Evolutionary conservation across 2,888 invertebrate species (phyloP).

Genomic region (Cephus rjabovi): DNA sequence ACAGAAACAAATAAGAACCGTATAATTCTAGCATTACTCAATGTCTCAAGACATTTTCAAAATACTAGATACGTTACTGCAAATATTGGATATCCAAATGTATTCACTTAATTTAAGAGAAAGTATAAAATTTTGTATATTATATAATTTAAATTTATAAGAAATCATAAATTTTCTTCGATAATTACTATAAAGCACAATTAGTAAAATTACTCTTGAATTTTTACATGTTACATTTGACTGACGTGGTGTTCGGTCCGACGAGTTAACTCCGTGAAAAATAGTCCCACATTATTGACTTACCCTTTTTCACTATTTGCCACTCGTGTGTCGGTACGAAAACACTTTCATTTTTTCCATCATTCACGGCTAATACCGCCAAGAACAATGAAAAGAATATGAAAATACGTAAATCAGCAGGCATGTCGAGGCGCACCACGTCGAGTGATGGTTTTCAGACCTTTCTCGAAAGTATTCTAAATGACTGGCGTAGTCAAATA

Average conservation of each 20-base stretch:
- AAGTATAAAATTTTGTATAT: background rate
- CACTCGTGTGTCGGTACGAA: constrained; percentile 75
- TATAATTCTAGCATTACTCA: background rate
- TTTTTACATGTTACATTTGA: constrained; percentile 27
- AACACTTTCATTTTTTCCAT: constrained; percentile 53
- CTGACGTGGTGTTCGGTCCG: constrained; percentile 42
- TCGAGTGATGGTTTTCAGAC: background rate
- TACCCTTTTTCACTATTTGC: constrained; percentile 75
- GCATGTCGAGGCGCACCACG: constrained; percentile 30
- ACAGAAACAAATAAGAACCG: background rate
- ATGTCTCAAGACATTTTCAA: background rate
- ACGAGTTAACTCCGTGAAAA: constrained; percentile 19
- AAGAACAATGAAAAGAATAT: background rate
- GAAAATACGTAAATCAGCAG: constrained; percentile 26
- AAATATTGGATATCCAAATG: background rate
- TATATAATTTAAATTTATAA: background rate
- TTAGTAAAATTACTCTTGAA: background rate
- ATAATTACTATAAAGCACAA: background rate
- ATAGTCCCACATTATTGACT: constrained; percentile 29
- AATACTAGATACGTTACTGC: background rate
- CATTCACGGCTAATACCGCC: constrained; percentile 16
- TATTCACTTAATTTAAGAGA: background rate
- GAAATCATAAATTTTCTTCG: background rate
- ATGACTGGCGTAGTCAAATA: background rate
- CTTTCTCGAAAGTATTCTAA: constrained; percentile 4